Evolutionary conservation across 2,888 invertebrate genomes (phyloP).

Genomic region (Heliothis peltigera): DNA sequence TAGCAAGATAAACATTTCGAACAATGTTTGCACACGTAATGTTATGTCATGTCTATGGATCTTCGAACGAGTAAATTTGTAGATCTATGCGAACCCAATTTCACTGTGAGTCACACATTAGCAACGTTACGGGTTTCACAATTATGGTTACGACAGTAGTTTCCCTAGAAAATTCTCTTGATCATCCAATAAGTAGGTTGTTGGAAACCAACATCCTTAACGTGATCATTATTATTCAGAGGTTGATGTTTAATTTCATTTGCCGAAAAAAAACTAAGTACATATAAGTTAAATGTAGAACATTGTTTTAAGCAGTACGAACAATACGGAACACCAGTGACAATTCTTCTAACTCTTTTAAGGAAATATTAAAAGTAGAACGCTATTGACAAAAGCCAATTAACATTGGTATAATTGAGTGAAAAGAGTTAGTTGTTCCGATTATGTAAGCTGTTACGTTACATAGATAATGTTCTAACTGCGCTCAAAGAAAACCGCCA

Average conservation of each 20-base stretch:
- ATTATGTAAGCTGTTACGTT: constrained; percentile 54
- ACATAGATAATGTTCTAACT: constrained; percentile 64
- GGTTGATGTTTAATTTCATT: constrained; percentile 6
- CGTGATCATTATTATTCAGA: background rate
- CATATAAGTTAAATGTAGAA: too few relatives aligned
- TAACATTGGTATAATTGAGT: constrained; percentile 35
- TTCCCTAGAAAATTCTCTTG: constrained; percentile 30
- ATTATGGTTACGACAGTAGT: constrained; percentile 22
- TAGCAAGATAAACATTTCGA: constrained; percentile 33
- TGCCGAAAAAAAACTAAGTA: background rate
- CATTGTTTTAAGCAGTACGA: background rate
- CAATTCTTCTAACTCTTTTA: background rate
- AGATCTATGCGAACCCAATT: constrained; percentile 34
- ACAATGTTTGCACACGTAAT: constrained; percentile 21
- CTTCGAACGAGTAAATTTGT: constrained; percentile 12
- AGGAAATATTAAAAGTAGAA: constrained; percentile 28
- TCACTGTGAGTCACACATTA: constrained; percentile 38
- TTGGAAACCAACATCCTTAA: background rate
- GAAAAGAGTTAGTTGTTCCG: constrained; percentile 29
- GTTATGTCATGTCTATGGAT: constrained; percentile 31
- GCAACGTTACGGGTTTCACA: constrained; percentile 41
- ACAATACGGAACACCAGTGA: background rate
- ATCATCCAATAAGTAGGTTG: background rate
- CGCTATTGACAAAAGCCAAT: constrained; percentile 35
- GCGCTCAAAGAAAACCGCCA: constrained; percentile 57